A percentile compares a stretch with the other conserved stretches of the same genome.
phyloP scores from a whole-genome alignment of 1,140 invertebrate species.

The Drusus annulatus region DNA sequence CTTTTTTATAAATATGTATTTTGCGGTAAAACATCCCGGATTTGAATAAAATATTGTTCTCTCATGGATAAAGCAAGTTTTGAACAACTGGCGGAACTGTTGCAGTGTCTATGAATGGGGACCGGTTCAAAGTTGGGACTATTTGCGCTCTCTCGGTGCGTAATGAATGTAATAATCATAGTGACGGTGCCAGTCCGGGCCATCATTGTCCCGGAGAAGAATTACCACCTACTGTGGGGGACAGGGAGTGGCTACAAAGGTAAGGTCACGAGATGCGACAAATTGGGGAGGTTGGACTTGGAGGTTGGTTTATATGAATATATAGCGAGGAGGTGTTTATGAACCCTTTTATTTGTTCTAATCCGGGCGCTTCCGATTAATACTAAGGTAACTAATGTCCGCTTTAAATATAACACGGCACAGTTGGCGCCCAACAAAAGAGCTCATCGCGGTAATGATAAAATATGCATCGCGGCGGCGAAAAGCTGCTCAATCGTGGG shows the following conservation, averaged over 20 bases:
- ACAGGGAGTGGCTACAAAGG: background rate
- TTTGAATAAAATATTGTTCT: constrained; percentile 14
- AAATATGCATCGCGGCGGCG: constrained; percentile 38
- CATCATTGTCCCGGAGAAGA: background rate
- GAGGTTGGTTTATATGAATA: too few relatives aligned
- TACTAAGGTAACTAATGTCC: background rate
- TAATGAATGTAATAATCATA: background rate
- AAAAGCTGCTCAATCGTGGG: constrained; percentile 40
- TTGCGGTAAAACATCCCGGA: background rate
- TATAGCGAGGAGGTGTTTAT: background rate
- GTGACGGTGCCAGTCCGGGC: too few relatives aligned
- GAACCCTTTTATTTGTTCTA: background rate
- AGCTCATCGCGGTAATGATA: constrained; percentile 27
- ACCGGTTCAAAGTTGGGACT: too few relatives aligned
- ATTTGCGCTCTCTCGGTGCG: background rate
- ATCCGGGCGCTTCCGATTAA: background rate
- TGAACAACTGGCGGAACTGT: background rate
- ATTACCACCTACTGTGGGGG: background rate
- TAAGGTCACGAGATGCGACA: background rate
- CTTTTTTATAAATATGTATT: background rate
- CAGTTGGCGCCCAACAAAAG: constrained; percentile 23
- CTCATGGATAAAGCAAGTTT: background rate
- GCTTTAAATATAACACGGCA: background rate
- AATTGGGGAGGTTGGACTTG: too few relatives aligned
- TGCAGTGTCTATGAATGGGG: background rate